These are phyloP conservation scores for Amblyornis subalaris DNA, from an alignment of 2,113 vertebrate species.

Conservation along the genomic window DNA sequence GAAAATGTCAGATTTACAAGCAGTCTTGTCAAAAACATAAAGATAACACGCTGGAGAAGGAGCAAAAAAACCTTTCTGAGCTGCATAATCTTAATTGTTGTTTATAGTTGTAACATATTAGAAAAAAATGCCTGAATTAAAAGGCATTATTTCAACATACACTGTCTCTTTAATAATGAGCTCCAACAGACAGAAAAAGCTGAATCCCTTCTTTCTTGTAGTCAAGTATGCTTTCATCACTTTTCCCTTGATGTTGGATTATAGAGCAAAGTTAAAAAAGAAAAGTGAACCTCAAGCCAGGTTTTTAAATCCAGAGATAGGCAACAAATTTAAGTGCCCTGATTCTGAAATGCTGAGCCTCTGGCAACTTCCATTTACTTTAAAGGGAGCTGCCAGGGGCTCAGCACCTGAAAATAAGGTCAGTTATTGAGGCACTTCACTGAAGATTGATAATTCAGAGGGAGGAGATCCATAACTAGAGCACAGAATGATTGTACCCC, in stretches of 20 bases:
- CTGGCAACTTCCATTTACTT: not conserved
- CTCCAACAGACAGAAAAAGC: not conserved
- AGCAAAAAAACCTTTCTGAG: not conserved
- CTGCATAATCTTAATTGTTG: not conserved
- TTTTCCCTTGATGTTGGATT: conserved; percentile 36
- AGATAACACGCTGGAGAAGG: not conserved
- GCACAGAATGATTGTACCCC: not conserved
- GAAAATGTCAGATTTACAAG: not conserved
- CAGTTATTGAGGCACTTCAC: not conserved
- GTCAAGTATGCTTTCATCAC: not conserved
- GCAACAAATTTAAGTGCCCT: conserved; percentile 3
- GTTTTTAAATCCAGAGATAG: conserved; percentile 8
- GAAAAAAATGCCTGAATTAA: not conserved
- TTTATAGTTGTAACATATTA: not conserved
- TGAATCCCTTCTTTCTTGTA: not conserved
- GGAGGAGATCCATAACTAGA: not conserved
- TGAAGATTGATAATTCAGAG: not conserved
- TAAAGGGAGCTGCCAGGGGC: not conserved
- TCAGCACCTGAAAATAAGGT: conserved; percentile 33
- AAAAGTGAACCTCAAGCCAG: not conserved
- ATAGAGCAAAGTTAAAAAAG: not conserved
- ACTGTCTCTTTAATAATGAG: not conserved
- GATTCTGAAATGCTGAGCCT: conserved; percentile 12
- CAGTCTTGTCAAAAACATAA: not conserved
- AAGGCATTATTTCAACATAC: not conserved